Percentiles rank a stretch among this genome's conserved stretches.
Conservation (phyloP, 2,113 vertebrate genomes). For the Chiloscyllium plagiosum region DNA sequence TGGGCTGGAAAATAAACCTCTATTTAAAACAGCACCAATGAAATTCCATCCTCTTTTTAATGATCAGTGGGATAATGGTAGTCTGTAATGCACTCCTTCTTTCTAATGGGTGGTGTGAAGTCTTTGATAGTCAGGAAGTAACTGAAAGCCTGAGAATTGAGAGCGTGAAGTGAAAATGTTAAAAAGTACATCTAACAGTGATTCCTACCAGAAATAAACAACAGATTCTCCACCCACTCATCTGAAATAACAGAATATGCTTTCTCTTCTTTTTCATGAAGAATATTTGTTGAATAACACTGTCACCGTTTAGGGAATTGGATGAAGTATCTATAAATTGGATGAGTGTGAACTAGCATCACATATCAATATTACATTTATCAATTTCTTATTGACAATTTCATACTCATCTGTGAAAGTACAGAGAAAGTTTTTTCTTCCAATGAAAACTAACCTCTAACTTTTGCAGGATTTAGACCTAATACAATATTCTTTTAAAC, state of each 20-base stretch:
- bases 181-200: neutral
- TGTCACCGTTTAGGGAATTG: neutral
- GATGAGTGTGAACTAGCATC: neutral
- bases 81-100: neutral
- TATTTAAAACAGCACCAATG: neutral
- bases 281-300: neutral
- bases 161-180: neutral
- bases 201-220: neutral
- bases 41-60: neutral
- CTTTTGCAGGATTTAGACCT: neutral
- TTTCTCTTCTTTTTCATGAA: neutral
- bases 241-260: neutral
- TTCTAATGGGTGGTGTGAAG: neutral
- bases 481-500: neutral
- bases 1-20: neutral
- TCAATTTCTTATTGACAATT: neutral
- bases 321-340: neutral
- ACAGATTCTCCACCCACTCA: neutral
- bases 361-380: neutral
- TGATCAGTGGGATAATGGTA: neutral
- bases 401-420: neutral
- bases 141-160: neutral
- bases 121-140: conserved; percentile 10
- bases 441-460: neutral
- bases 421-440: neutral